phyloP scores from a whole-genome alignment of 2,888 invertebrate genomes.

The Colletes collaris region DNA sequence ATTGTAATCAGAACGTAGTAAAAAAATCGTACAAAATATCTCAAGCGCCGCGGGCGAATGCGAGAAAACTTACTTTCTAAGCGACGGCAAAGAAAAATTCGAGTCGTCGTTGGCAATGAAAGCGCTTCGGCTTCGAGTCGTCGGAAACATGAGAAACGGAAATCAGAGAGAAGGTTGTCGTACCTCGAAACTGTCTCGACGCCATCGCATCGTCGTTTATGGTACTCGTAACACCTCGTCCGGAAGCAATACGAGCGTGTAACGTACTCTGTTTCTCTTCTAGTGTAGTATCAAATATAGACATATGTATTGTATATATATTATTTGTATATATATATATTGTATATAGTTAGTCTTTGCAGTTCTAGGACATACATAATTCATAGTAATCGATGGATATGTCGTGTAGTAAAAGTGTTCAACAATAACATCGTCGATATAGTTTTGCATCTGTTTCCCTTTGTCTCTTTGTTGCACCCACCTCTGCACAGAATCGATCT shows the following conservation, averaged over 20 bases:
- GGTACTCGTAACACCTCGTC: slow-evolving; percentile 29
- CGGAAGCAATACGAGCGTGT: slow-evolving; percentile 42
- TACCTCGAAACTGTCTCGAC: neutral
- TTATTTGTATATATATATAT: slow-evolving; percentile 33
- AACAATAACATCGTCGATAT: slow-evolving; percentile 56
- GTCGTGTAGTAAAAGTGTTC: slow-evolving; percentile 54
- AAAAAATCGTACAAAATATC: neutral
- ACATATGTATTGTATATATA: slow-evolving; percentile 56
- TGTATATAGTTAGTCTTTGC: slow-evolving; percentile 48
- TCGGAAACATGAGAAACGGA: slow-evolving; percentile 2
- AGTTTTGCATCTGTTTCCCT: neutral
- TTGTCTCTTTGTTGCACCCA: neutral
- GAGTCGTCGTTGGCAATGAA: neutral
- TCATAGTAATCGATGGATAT: slow-evolving; percentile 63
- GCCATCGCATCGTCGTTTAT: slow-evolving; percentile 31
- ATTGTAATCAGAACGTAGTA: neutral
- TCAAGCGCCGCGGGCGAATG: neutral
- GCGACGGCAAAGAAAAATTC: neutral
- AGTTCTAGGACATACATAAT: slow-evolving; percentile 55
- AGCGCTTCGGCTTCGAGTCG: neutral
- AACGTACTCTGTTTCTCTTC: slow-evolving; percentile 42
- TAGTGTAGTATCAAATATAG: slow-evolving; percentile 75
- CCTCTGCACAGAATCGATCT: neutral
- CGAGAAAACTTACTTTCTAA: neutral
- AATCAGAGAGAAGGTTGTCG: neutral